A percentile compares a stretch with the other conserved stretches of the same genome.
Evolutionary conservation across 2,888 invertebrate species (phyloP).

Genomic region (Pteria penguin): DNA sequence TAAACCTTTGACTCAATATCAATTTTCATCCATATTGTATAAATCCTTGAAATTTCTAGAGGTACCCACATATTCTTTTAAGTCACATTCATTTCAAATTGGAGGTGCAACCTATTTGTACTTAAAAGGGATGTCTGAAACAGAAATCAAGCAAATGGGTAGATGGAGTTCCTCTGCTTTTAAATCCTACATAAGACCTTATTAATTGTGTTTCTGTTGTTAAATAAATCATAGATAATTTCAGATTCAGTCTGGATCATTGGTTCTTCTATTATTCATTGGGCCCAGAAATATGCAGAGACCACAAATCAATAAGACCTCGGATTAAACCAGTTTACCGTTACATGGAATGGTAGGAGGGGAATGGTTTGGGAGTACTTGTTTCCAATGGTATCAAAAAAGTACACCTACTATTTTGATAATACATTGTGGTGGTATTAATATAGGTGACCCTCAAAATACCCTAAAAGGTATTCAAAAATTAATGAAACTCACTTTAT

Average conservation of each 20-base stretch:
- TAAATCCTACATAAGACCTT: no score
- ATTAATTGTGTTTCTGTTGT: neutral
- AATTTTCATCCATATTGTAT: neutral
- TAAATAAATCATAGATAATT: neutral
- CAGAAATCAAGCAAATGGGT: neutral
- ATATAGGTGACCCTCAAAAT: neutral
- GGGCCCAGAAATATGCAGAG: neutral
- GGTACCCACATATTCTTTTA: neutral
- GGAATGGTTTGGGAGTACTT: neutral
- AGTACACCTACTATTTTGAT: neutral
- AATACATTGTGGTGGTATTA: neutral
- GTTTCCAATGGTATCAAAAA: neutral
- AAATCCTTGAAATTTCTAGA: neutral
- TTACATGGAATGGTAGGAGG: neutral
- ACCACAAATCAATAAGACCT: neutral
- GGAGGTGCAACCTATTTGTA: neutral
- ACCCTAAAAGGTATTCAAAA: no score
- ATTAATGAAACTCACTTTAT: neutral
- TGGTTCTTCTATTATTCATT: neutral
- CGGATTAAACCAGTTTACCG: neutral
- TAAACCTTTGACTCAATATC: neutral
- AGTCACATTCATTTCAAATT: neutral
- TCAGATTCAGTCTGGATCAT: neutral
- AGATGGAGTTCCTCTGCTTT: neutral
- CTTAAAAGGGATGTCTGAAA: neutral